Evolutionary conservation across 2,888 invertebrate genomes (phyloP).

Genomic region (Vandiemenella viatica): DNA sequence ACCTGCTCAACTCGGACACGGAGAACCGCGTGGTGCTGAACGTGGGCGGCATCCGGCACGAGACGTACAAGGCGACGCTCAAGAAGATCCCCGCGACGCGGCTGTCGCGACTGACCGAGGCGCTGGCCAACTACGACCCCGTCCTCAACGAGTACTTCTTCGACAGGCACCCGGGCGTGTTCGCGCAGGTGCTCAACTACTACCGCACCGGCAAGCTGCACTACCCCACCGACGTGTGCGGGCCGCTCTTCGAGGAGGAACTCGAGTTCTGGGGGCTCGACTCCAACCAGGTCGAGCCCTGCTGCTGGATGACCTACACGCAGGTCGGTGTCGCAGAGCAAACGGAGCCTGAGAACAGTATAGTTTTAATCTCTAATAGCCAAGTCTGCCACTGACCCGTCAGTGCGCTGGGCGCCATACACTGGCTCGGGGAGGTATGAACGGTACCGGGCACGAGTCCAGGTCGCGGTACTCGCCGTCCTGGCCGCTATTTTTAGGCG

Average conservation of each 20-base stretch:
- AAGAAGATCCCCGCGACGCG: slow-evolving; percentile 83
- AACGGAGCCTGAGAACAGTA: no score
- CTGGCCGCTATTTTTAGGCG: no score
- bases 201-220: slow-evolving; percentile 87
- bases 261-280: slow-evolving; percentile 94
- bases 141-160: slow-evolving; percentile 81
- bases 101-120: slow-evolving; percentile 66
- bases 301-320: slow-evolving; percentile 97
- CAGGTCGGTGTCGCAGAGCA: slow-evolving; percentile 50
- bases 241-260: slow-evolving; percentile 90
- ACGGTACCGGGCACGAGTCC: no score
- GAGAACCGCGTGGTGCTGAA: slow-evolving; percentile 88
- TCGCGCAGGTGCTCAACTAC: slow-evolving; percentile 77
- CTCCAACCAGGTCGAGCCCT: slow-evolving; percentile 94
- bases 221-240: slow-evolving; percentile 94
- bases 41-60: slow-evolving; percentile 80
- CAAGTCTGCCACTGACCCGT: no score
- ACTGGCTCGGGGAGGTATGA: no score
- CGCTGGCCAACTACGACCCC: slow-evolving; percentile 77
- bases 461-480: no score
- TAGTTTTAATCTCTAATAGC: no score
- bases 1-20: slow-evolving; percentile 81
- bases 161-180: slow-evolving; percentile 77
- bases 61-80: slow-evolving; percentile 64
- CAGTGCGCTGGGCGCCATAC: no score